Percentiles rank a stretch among this genome's conserved stretches.
Evolutionary conservation across 2,888 invertebrate genomes (phyloP).

Genomic region (Drosophila kuntzei): DNA sequence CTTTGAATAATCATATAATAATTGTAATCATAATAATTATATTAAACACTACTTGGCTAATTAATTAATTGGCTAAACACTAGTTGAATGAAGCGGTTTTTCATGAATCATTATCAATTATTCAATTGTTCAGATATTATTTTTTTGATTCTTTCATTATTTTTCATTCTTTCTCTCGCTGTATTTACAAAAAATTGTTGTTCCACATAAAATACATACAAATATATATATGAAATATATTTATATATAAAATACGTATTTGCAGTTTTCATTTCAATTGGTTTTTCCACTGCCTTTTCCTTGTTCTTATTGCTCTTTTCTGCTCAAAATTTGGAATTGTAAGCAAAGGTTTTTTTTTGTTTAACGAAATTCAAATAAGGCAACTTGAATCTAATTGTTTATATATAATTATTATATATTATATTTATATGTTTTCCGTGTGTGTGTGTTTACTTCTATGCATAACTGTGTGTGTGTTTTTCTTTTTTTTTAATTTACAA

Average conservation of each 20-base stretch:
- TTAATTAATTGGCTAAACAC: constrained; percentile 37
- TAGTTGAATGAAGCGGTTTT: constrained; percentile 43
- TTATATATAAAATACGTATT: constrained; percentile 75
- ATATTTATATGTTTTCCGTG: constrained; percentile 22
- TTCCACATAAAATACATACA: constrained; percentile 66
- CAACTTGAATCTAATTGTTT: constrained; percentile 79
- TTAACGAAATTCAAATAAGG: constrained; percentile 81
- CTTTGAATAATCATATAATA: constrained; percentile 49
- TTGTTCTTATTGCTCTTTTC: constrained; percentile 29
- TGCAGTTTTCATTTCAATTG: not conserved
- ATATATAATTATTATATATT: constrained; percentile 28
- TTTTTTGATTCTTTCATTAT: not conserved
- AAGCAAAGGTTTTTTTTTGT: constrained; percentile 47
- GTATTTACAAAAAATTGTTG: constrained; percentile 29
- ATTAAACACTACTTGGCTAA: constrained; percentile 61
- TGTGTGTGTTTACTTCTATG: constrained; percentile 37
- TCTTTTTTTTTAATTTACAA: constrained; percentile 42
- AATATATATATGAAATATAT: constrained; percentile 64
- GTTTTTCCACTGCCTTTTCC: constrained; percentile 7
- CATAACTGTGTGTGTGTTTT: constrained; percentile 38
- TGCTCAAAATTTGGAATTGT: constrained; percentile 56
- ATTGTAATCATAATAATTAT: constrained; percentile 64
- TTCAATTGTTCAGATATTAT: not conserved
- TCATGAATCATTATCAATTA: not conserved
- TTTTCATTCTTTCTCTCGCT: not conserved